A percentile compares a stretch with the other conserved stretches of the same genome.
phyloP scores from a whole-genome alignment of 2,888 invertebrate species.

The Drosophila aldrichi region DNA sequence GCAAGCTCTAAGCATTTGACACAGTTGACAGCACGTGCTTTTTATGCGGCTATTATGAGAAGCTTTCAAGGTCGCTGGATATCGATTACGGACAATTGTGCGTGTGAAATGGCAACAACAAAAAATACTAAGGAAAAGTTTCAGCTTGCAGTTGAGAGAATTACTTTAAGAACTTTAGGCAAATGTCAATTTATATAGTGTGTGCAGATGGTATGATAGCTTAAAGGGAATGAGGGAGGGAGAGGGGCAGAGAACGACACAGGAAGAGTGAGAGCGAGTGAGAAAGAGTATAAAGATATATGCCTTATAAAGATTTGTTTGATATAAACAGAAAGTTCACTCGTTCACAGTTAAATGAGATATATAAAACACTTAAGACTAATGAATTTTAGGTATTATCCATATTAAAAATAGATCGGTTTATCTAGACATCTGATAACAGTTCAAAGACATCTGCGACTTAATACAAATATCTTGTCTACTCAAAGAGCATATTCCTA shows the following conservation, averaged over 20 bases:
- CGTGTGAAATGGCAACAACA: constrained; percentile 14
- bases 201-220: not conserved
- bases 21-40: constrained; percentile 76
- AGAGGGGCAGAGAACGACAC: no score
- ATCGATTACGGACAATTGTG: constrained; percentile 54
- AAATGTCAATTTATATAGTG: not conserved
- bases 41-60: constrained; percentile 39
- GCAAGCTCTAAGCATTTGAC: constrained; percentile 42
- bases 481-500: no score
- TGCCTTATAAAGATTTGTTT: no score
- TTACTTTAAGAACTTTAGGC: not conserved
- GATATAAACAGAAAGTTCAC: no score
- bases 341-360: no score
- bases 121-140: not conserved
- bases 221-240: no score
- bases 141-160: not conserved
- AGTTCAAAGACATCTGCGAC: not conserved
- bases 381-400: no score
- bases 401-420: no score
- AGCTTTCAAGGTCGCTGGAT: constrained; percentile 62
- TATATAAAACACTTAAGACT: no score
- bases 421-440: no score
- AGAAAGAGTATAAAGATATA: no score
- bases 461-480: not conserved
- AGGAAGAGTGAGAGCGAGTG: no score